Evolutionary conservation across 2,113 vertebrate genomes (phyloP).

Genomic region (Oxygymnocypris stewartii): DNA sequence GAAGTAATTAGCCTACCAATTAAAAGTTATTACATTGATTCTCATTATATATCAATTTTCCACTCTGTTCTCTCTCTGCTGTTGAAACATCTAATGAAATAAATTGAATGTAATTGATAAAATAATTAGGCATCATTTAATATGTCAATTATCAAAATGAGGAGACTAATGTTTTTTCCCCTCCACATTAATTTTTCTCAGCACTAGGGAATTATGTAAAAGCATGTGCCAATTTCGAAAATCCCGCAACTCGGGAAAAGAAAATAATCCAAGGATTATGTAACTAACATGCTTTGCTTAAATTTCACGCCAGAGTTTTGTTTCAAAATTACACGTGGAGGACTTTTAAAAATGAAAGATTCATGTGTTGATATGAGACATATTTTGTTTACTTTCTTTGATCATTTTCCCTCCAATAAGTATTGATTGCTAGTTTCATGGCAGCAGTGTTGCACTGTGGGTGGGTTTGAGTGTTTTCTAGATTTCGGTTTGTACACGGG

Average conservation of each 20-base stretch:
- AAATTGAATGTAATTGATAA: conserved; percentile 58
- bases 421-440: background rate
- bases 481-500: background rate
- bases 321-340: background rate
- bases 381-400: conserved; percentile 13
- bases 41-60: conserved; percentile 53
- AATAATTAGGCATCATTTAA: conserved; percentile 59
- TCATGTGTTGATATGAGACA: background rate
- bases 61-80: conserved; percentile 44
- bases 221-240: conserved; percentile 29
- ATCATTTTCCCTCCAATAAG: background rate
- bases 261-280: background rate
- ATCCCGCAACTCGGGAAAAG: background rate
- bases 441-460: background rate
- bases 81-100: conserved; percentile 46
- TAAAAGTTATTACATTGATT: conserved; percentile 52
- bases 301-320: background rate
- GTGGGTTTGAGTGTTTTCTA: background rate
- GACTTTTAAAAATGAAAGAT: background rate
- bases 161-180: conserved; percentile 39
- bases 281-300: background rate
- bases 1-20: conserved; percentile 56
- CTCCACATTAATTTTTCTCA: conserved; percentile 47
- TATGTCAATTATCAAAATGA: conserved; percentile 53
- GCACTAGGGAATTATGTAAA: conserved; percentile 36